phyloP scores from a whole-genome alignment of 2,113 vertebrate genomes.

The Eidolon helvum region DNA sequence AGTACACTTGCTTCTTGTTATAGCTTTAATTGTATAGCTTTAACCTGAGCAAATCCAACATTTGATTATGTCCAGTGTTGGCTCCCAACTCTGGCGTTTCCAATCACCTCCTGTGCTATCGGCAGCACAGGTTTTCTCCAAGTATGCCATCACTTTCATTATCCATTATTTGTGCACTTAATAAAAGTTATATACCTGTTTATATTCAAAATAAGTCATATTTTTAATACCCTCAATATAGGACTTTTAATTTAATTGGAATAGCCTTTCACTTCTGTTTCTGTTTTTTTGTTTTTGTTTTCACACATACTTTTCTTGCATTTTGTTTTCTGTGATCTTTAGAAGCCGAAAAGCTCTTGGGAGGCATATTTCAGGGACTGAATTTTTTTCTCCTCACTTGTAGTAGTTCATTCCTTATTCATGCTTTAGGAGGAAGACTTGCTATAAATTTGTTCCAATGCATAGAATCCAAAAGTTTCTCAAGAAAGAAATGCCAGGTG shows the following conservation, averaged over 20 bases:
- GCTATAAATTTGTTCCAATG: not conserved
- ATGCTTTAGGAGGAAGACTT: constrained; percentile 31
- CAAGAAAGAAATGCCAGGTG: constrained; percentile 26
- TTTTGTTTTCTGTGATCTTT: not conserved
- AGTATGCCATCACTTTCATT: not conserved
- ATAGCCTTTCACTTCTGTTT: not conserved
- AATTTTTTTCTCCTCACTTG: not conserved
- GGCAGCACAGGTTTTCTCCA: not conserved
- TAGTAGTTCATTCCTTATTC: not conserved
- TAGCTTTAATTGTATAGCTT: not conserved
- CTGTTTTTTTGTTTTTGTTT: not conserved
- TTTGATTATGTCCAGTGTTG: not conserved
- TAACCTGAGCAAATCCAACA: not conserved
- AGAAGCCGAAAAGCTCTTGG: not conserved
- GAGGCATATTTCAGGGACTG: not conserved
- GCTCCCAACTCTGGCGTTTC: not conserved
- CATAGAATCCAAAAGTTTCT: constrained; percentile 31
- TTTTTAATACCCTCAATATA: not conserved
- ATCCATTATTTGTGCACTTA: not conserved
- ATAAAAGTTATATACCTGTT: not conserved
- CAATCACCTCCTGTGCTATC: not conserved
- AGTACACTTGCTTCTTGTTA: not conserved
- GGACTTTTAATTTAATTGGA: not conserved
- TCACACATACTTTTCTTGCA: not conserved
- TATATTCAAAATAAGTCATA: not conserved